Conservation (phyloP, 2,113 vertebrate genomes). For the Prolemur simus region DNA sequence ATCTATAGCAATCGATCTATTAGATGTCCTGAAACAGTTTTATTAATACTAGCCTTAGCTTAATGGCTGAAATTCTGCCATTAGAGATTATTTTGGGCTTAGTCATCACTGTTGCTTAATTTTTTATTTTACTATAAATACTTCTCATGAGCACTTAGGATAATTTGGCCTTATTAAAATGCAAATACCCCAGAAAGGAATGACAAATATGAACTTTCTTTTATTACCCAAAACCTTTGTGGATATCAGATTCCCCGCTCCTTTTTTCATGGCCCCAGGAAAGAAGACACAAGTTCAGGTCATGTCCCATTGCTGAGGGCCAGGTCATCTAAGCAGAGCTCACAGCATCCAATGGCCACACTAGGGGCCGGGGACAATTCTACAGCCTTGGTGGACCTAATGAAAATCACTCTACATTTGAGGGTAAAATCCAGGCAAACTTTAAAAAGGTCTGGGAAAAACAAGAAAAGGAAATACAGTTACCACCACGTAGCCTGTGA, state of each 20-base stretch:
- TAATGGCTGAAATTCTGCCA: neutral
- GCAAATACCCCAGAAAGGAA: neutral
- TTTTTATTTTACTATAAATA: conserved; percentile 32
- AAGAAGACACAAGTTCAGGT: neutral
- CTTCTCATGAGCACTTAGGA: conserved; percentile 22
- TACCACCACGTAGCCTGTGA: neutral
- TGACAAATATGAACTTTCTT: neutral
- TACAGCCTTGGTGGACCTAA: neutral
- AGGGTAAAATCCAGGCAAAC: neutral
- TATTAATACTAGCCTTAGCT: neutral
- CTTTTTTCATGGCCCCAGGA: neutral
- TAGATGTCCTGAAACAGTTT: conserved; percentile 10
- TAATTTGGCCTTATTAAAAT: neutral
- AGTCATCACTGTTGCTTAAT: neutral
- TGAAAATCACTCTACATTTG: neutral
- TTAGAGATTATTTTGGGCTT: neutral
- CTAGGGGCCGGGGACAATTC: neutral
- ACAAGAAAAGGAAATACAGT: neutral
- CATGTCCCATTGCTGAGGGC: neutral
- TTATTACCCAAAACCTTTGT: neutral
- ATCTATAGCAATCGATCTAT: neutral
- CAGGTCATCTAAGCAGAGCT: neutral
- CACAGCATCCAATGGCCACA: neutral
- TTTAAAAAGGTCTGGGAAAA: neutral
- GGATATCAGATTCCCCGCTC: neutral